phyloP scores from a whole-genome alignment of 2,888 invertebrate species.

The Melieria picta region DNA sequence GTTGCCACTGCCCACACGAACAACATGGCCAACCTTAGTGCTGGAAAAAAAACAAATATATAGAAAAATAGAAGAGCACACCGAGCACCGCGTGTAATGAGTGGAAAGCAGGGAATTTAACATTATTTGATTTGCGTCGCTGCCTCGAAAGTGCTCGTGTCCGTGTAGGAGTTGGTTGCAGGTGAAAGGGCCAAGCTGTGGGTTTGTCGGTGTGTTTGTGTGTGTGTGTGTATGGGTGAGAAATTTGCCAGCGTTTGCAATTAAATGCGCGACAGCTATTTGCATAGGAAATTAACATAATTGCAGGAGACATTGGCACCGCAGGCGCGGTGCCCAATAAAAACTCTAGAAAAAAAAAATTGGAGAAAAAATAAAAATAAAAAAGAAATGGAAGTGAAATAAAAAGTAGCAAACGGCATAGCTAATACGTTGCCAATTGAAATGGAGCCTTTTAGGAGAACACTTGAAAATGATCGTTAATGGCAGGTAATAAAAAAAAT shows the following conservation, averaged over 20 bases:
- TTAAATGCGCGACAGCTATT: conserved; percentile 60
- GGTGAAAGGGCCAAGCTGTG: background rate
- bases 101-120: background rate
- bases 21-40: background rate
- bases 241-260: conserved; percentile 55
- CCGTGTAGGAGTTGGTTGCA: conserved; percentile 2
- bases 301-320: conserved; percentile 47
- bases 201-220: background rate
- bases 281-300: conserved; percentile 65
- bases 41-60: conserved; percentile 39
- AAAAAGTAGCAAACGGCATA: too few species aligned
- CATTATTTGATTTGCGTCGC: conserved; percentile 20
- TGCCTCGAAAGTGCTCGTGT: background rate
- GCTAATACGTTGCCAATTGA: too few species aligned
- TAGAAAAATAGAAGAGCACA: conserved; percentile 32
- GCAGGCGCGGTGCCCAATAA: background rate
- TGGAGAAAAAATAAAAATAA: too few species aligned
- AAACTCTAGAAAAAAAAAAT: too few species aligned
- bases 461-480: too few species aligned
- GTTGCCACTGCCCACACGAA: background rate
- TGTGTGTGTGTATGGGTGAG: background rate
- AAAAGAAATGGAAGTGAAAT: too few species aligned
- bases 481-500: too few species aligned
- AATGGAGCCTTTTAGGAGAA: too few species aligned
- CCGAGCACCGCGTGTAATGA: conserved; percentile 6